These are phyloP conservation scores for Gerris buenoi DNA, from an alignment of 1,140 invertebrate species.

Conservation along the genomic window DNA sequence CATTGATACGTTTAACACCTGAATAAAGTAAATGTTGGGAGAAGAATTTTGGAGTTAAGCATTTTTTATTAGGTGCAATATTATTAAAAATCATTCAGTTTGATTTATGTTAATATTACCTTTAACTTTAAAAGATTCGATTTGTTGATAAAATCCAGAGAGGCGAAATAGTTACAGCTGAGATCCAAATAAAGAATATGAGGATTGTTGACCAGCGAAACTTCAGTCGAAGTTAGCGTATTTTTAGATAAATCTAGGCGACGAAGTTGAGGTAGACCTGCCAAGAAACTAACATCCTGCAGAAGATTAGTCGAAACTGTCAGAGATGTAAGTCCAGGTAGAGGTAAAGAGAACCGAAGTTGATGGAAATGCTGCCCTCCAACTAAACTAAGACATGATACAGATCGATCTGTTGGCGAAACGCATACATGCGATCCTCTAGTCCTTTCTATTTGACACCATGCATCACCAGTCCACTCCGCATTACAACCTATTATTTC, in stretches of 20 bases:
- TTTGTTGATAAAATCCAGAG: not conserved
- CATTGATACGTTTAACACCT: not conserved
- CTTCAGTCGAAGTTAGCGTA: not conserved
- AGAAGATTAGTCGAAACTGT: not conserved
- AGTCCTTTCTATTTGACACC: not conserved
- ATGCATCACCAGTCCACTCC: not conserved
- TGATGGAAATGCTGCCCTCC: not conserved
- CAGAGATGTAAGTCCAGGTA: not conserved
- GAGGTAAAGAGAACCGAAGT: not conserved
- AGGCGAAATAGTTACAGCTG: not conserved
- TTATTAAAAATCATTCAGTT: too few species aligned
- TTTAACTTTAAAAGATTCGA: not conserved
- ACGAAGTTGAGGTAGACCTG: not conserved
- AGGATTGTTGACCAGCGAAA: not conserved
- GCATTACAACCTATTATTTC: not conserved
- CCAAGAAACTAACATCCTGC: not conserved
- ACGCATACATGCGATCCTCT: not conserved
- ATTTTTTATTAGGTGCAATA: too few species aligned
- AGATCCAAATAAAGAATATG: not conserved
- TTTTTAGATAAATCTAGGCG: not conserved
- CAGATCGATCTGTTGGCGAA: not conserved
- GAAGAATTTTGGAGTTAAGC: too few species aligned
- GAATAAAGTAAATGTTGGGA: too few species aligned
- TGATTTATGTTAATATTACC: too few species aligned
- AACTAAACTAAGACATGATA: not conserved